Evolutionary conservation across 2,113 vertebrate species (phyloP).

Genomic region (Halcyon senegalensis): DNA sequence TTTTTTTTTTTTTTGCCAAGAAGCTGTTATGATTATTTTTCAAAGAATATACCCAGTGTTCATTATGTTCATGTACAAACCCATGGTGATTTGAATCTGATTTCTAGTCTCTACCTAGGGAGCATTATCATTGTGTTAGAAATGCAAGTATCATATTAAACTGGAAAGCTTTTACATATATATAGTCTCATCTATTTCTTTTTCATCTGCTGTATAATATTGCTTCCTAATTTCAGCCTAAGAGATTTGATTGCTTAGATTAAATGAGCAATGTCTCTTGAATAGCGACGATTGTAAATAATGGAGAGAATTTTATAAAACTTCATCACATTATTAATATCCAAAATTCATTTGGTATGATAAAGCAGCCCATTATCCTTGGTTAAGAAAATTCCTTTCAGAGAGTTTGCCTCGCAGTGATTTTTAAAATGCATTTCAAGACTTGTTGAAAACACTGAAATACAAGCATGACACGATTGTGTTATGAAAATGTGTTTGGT

Average conservation of each 20-base stretch:
- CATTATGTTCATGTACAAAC: not conserved
- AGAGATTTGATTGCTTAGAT: not conserved
- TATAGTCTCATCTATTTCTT: not conserved
- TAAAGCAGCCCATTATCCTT: not conserved
- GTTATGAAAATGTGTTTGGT: not conserved
- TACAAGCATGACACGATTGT: not conserved
- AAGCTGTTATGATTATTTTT: constrained; percentile 24
- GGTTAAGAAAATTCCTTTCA: not conserved
- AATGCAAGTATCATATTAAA: not conserved
- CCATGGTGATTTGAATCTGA: not conserved
- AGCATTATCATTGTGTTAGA: not conserved
- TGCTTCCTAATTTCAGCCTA: not conserved
- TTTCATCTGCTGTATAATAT: not conserved
- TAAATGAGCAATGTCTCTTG: not conserved
- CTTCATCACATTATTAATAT: not conserved
- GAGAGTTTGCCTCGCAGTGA: not conserved
- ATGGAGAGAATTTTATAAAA: not conserved
- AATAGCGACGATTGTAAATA: not conserved
- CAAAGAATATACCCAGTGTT: not conserved
- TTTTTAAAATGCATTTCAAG: not conserved
- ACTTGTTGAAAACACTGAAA: constrained; percentile 1
- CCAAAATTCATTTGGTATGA: not conserved
- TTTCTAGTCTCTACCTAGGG: not conserved
- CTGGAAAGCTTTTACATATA: not conserved
- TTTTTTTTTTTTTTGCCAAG: constrained; percentile 40